Base-by-base conservation (phyloP, 2,797 vertebrate species). In the Neostethus bicornis region DNA sequence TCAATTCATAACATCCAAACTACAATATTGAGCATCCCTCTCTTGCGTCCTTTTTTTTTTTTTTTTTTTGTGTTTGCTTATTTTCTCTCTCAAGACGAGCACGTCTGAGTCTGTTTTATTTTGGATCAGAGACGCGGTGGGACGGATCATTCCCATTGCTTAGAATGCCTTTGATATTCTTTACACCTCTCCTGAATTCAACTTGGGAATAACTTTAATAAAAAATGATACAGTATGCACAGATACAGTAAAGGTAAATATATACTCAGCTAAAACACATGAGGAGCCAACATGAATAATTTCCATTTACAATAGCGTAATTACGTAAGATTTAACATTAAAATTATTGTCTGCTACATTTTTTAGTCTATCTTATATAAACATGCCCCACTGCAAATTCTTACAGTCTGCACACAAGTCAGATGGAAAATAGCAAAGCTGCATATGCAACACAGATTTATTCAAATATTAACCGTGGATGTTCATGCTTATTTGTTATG, bases 91-190 rank as follows among this genome's bases (percentile, higher is more conserved):
- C 79, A 81, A 81, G 75, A 67, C 57, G 85, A 85, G 81, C 60
- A 86, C 75, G 69, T 57, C 76, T 79, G 79, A 79, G 69, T 82
- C 81, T 61, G 61, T 75, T 80, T 89, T 85, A 79, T 80, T 84
- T 80, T 81, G 72, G 73, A 68, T 51, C 38, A 14, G 35, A 56
- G 45, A 66, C 67, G 77, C 75, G 67, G 47, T 51, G 80, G 77
- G 81, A 83, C 51, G 41, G 67, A 45, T 69, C 43, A 63, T 69
- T 76, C 70, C 51, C 61, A 60, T 51, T 14, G 17, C 62, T 52
- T 56, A 3, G 38, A 32, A 61, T 73, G 67, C 56, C 70, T 79
- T 74, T 82, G 80, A 85, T 78, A 77, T 69, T 56, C 69, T 74
- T 64, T 62, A 75, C 78, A 45, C 51, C 72, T 78, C 50, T 43